A percentile compares a stretch with the other conserved stretches of the same genome.
phyloP scores from a whole-genome alignment of 2,888 invertebrate species.

The Creontiades dilutus region DNA sequence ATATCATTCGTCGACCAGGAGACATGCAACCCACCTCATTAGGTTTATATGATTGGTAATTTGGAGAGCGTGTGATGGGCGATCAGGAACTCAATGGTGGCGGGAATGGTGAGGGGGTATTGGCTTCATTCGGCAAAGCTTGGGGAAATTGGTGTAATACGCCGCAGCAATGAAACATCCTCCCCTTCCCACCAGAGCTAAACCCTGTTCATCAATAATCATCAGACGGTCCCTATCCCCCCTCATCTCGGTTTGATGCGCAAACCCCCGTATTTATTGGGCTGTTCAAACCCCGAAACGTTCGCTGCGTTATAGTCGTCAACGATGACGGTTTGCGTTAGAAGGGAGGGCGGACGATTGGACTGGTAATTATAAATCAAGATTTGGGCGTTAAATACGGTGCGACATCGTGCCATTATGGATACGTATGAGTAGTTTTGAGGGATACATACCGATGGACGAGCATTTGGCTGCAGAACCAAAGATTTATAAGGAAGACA shows the following conservation, averaged over 20 bases:
- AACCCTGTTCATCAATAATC: conserved; percentile 55
- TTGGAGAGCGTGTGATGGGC: background rate
- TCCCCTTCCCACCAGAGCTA: conserved; percentile 14
- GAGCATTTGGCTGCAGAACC: no score
- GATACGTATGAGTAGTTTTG: background rate
- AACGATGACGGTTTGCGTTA: background rate
- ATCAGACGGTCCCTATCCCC: conserved; percentile 28
- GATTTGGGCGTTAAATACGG: conserved; percentile 22
- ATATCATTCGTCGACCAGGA: background rate
- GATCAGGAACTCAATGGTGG: background rate
- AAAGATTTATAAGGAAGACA: no score
- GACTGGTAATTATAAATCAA: conserved; percentile 20
- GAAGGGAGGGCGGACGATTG: background rate
- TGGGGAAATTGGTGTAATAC: conserved; percentile 31
- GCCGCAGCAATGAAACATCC: conserved; percentile 32
- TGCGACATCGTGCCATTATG: background rate
- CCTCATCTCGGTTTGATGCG: conserved; percentile 21
- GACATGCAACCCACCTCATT: conserved; percentile 24
- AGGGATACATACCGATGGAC: background rate
- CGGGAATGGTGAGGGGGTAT: background rate
- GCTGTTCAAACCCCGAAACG: conserved; percentile 28
- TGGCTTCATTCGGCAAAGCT: conserved; percentile 16
- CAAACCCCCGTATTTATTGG: conserved; percentile 37
- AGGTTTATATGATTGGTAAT: conserved; percentile 54
- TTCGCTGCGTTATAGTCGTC: conserved; percentile 33